Percentiles rank a stretch among this genome's conserved stretches.
These are phyloP conservation scores for Hemitrygon akajei DNA, from an alignment of 2,797 vertebrate genomes.

Conservation along the genomic window DNA sequence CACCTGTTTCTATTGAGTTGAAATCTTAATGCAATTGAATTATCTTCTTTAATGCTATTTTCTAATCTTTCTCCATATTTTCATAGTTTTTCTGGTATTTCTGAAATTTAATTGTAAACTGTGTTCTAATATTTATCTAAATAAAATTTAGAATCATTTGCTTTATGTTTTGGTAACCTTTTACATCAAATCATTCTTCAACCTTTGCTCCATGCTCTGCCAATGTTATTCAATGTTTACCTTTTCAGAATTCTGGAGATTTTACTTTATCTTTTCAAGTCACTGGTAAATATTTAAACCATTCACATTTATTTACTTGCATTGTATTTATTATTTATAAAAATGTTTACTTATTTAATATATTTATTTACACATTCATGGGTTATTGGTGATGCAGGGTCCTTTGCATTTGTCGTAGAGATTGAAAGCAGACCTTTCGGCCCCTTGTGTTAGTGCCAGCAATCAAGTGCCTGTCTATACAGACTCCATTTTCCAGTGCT, in stretches of 20 bases:
- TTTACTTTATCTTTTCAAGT: not conserved
- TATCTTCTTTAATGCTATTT: not conserved
- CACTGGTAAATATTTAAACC: not conserved
- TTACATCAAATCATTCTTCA: not conserved
- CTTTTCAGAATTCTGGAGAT: not conserved
- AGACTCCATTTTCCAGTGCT: too few species aligned
- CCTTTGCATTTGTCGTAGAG: too few species aligned
- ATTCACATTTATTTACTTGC: too few species aligned
- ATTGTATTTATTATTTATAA: too few species aligned
- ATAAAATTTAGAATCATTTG: not conserved
- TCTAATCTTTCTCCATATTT: not conserved
- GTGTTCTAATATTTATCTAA: not conserved
- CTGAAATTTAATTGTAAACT: not conserved
- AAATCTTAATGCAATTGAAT: too few species aligned
- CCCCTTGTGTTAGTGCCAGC: too few species aligned
- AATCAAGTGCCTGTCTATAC: too few species aligned
- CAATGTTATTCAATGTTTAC: not conserved
- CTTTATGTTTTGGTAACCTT: not conserved
- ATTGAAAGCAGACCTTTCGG: too few species aligned
- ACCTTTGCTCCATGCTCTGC: not conserved
- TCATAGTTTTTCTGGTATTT: not conserved
- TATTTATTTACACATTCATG: too few species aligned
- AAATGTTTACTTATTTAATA: too few species aligned
- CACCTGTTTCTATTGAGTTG: too few species aligned
- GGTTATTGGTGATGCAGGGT: too few species aligned